Conservation (phyloP, 2,888 invertebrate species). For the Eulithis prunata region DNA sequence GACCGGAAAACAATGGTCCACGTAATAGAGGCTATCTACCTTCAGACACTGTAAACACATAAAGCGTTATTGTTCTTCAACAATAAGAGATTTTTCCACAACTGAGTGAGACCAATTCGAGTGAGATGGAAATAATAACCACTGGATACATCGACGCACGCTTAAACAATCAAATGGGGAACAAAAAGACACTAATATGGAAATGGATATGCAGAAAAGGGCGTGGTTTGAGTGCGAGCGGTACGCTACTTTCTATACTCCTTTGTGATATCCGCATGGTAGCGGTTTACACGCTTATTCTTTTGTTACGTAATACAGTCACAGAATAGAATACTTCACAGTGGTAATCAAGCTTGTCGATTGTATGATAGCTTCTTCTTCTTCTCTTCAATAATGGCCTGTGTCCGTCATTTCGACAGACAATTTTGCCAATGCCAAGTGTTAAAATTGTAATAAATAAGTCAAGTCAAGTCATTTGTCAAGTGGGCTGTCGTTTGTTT, state of each 20-base stretch:
- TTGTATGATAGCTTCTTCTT: conserved; percentile 7
- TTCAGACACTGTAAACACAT: conserved; percentile 80
- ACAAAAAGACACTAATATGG: conserved; percentile 83
- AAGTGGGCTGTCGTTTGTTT: too few species aligned
- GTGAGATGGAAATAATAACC: conserved; percentile 80
- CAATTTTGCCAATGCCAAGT: too few species aligned
- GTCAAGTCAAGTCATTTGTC: too few species aligned
- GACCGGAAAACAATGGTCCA: conserved; percentile 63
- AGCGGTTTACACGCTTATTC: background rate
- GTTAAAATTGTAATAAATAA: too few species aligned
- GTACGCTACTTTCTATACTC: conserved; percentile 6
- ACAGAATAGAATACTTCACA: background rate
- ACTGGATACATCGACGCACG: conserved; percentile 82
- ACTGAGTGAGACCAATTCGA: conserved; percentile 80
- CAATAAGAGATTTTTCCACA: conserved; percentile 83
- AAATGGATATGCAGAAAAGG: conserved; percentile 75
- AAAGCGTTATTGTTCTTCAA: conserved; percentile 82
- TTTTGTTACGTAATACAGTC: conserved; percentile 2
- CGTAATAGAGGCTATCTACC: conserved; percentile 75
- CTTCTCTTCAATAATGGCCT: too few species aligned
- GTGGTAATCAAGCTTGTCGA: conserved; percentile 1
- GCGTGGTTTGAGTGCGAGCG: conserved; percentile 47
- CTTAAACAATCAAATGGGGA: conserved; percentile 82
- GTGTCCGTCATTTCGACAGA: too few species aligned
- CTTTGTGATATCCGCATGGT: conserved; percentile 7